A percentile compares a stretch with the other conserved stretches of the same genome.
phyloP scores from a whole-genome alignment of 2,888 invertebrate species.

The Trissolcus brochymenae region DNA sequence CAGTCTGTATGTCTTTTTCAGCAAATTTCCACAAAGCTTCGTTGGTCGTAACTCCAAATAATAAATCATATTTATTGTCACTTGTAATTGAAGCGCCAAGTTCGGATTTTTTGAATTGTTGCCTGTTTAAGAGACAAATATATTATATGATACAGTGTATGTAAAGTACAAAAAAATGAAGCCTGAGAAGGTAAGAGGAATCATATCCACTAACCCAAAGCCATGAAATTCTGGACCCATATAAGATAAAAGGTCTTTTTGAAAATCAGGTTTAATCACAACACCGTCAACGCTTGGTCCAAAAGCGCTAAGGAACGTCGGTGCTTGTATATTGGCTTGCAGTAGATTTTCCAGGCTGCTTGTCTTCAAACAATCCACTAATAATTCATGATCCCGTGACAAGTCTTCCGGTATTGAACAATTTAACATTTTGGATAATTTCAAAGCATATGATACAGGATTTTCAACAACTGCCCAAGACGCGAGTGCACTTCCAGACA shows the following conservation, averaged over 20 bases:
- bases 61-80: slow-evolving; percentile 85
- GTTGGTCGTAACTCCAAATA: slow-evolving; percentile 94
- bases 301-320: slow-evolving; percentile 90
- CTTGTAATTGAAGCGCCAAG: slow-evolving; percentile 74
- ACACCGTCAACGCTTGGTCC: slow-evolving; percentile 97
- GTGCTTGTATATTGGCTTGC: slow-evolving; percentile 86
- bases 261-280: slow-evolving; percentile 92
- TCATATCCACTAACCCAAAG: slow-evolving; percentile 64
- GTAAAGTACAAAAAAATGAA: not conserved
- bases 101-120: slow-evolving; percentile 69
- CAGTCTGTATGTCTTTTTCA: slow-evolving; percentile 87
- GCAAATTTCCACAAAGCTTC: slow-evolving; percentile 96
- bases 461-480: slow-evolving; percentile 94
- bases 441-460: slow-evolving; percentile 88
- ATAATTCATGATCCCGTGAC: slow-evolving; percentile 87
- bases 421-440: slow-evolving; percentile 88
- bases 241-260: slow-evolving; percentile 86
- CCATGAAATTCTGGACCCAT: slow-evolving; percentile 77
- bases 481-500: slow-evolving; percentile 91
- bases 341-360: slow-evolving; percentile 85
- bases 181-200: no score
- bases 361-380: slow-evolving; percentile 89
- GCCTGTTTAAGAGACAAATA: slow-evolving; percentile 58
- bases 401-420: slow-evolving; percentile 89
- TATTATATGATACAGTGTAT: not conserved